phyloP scores from a whole-genome alignment of 2,113 vertebrate genomes.

The Herpetotheres cachinnans region DNA sequence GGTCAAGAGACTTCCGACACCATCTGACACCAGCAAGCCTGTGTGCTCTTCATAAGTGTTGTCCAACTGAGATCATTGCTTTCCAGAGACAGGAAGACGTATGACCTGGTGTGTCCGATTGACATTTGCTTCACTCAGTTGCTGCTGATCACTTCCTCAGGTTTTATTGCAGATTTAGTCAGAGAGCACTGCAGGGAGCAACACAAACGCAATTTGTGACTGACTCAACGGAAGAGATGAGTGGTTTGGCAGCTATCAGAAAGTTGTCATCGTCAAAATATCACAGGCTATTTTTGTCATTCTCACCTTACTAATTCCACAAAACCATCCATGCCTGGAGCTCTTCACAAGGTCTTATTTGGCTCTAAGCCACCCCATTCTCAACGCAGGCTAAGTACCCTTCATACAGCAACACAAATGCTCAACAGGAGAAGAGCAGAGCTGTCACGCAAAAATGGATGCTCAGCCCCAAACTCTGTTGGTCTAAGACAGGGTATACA shows the following conservation, averaged over 20 bases:
- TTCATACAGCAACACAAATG: background rate
- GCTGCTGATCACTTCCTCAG: background rate
- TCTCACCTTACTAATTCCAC: background rate
- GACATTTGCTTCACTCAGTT: rapidly evolving
- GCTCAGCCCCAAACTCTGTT: background rate
- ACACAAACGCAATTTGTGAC: background rate
- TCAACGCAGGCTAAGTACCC: background rate
- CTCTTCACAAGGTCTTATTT: background rate
- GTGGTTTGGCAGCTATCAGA: background rate
- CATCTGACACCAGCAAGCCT: background rate
- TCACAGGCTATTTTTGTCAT: background rate
- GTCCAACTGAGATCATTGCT: background rate
- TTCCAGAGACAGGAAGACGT: background rate
- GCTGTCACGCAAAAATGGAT: background rate
- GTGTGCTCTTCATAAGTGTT: background rate
- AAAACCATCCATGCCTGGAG: background rate
- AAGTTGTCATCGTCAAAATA: background rate
- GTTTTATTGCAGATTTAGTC: background rate
- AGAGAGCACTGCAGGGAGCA: background rate
- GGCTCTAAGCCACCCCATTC: background rate
- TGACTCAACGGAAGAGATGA: background rate
- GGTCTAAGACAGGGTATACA: background rate
- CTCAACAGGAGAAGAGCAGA: background rate
- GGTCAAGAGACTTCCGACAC: background rate
- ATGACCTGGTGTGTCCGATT: background rate